Evolutionary conservation across 2,113 vertebrate genomes (phyloP).

Genomic region (Numenius arquata): DNA sequence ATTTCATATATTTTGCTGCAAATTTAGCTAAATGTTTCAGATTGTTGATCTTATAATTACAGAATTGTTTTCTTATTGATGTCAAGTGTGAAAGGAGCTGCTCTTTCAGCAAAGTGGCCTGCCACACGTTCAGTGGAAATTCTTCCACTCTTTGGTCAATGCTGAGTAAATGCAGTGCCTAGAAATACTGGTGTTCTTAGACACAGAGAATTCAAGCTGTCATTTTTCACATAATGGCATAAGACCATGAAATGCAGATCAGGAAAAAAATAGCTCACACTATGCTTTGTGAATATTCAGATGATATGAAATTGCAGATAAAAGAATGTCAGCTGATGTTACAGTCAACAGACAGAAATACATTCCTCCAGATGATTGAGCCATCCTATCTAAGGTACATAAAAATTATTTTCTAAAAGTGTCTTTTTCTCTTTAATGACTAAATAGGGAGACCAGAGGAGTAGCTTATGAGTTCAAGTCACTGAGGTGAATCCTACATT

Average conservation of each 20-base stretch:
- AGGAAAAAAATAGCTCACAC: not conserved
- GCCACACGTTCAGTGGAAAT: not conserved
- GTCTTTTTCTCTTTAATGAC: not conserved
- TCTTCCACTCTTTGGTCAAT: not conserved
- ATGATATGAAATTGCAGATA: not conserved
- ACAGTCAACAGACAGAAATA: not conserved
- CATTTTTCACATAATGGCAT: not conserved
- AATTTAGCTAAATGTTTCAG: not conserved
- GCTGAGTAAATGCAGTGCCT: not conserved
- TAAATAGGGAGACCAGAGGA: not conserved
- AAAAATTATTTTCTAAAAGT: not conserved
- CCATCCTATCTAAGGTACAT: not conserved
- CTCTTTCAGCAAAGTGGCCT: not conserved
- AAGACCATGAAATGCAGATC: not conserved
- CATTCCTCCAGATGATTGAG: not conserved
- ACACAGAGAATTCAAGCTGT: not conserved
- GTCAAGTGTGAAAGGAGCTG: not conserved
- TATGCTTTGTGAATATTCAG: not conserved
- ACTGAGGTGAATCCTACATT: not conserved
- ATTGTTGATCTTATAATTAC: not conserved
- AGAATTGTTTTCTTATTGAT: not conserved
- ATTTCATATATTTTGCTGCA: not conserved
- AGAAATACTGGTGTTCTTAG: not conserved
- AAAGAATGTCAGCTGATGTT: not conserved
- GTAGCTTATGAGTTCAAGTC: not conserved